These are phyloP conservation scores for Eupeodes luniger DNA, from an alignment of 2,888 invertebrate species.

Conservation along the genomic window DNA sequence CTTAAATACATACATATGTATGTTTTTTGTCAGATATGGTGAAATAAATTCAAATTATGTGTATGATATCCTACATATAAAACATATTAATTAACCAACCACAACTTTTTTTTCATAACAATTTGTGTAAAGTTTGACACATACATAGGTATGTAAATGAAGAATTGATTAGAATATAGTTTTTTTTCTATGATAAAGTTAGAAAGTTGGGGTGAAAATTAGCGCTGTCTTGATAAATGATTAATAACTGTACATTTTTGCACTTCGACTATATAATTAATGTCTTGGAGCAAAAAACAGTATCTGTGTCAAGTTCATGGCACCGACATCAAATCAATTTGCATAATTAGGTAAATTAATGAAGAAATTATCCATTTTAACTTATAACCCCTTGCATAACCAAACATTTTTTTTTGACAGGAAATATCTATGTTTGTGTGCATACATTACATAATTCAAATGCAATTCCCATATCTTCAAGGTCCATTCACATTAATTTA, in stretches of 20 bases:
- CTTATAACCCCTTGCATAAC: too few species aligned
- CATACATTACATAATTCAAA: not conserved
- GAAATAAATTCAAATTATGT: too few species aligned
- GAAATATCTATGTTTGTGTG: too few species aligned
- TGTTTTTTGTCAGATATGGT: too few species aligned
- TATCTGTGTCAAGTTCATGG: not conserved
- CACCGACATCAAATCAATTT: not conserved
- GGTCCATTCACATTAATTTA: not conserved
- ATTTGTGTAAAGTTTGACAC: not conserved
- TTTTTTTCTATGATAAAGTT: not conserved
- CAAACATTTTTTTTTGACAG: too few species aligned
- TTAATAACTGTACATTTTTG: not conserved
- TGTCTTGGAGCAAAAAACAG: not conserved
- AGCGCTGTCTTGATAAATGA: not conserved
- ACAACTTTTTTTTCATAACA: not conserved
- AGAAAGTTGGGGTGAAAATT: constrained; percentile 20
- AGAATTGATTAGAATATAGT: not conserved
- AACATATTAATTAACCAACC: not conserved
- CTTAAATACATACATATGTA: too few species aligned
- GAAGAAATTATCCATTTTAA: too few species aligned
- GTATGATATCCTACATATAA: too few species aligned
- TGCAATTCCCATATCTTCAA: not conserved
- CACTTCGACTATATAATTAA: not conserved
- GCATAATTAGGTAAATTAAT: too few species aligned
- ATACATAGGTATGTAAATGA: too few species aligned